Base-by-base conservation (phyloP, 2,888 invertebrate species). In the Chirona hameri region DNA sequence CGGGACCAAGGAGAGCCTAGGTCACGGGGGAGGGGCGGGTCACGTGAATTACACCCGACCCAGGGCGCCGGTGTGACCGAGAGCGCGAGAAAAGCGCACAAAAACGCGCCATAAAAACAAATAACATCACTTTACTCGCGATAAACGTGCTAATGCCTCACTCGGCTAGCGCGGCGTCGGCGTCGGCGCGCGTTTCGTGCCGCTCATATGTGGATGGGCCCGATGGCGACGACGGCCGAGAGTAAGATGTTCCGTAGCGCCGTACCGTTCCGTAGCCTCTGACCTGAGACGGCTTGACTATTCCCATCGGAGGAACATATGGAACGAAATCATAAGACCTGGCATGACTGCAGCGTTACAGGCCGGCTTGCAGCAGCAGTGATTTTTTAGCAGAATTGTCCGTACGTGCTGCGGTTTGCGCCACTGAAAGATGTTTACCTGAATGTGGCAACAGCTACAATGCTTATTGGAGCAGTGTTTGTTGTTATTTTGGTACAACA, bases 71-170 rank as follows among this genome's bases (percentile, higher is more conserved):
- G 76, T 39, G 39, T 24, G 39, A 46, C 76, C 76, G 39, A 39
- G 76, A 76, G 24, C 76, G 76, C 76, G 18, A 24, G 21, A 24
- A 10, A 14, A 10, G 18, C 9, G 39, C 46, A 46, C 76, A 76
- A 76, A 76, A 76, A 76, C 76, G 12, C 21, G 76, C 76, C 15
- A 76, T 76, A 76, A 76, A 76, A 76, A 76, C 76, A 76, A 76
- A 76, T 76, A 76, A 76, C 76, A 76, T 76, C 76, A 76, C 76
- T 76, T 76, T 46, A 76, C 76, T 12, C 21, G 46, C 76, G 76
- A 76, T 76, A 76, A 76, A 76, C 76, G 76, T 46, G 39, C 46
- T 76, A 39, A 76, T 76, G 76, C 39, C 46, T 76, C 21, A 46
- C 76, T 76, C 39, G 21, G 76, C 76, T 31, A 31, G 31, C 72